phyloP scores from a whole-genome alignment of 2,888 invertebrate genomes.

The Eustalomyia histrio region DNA sequence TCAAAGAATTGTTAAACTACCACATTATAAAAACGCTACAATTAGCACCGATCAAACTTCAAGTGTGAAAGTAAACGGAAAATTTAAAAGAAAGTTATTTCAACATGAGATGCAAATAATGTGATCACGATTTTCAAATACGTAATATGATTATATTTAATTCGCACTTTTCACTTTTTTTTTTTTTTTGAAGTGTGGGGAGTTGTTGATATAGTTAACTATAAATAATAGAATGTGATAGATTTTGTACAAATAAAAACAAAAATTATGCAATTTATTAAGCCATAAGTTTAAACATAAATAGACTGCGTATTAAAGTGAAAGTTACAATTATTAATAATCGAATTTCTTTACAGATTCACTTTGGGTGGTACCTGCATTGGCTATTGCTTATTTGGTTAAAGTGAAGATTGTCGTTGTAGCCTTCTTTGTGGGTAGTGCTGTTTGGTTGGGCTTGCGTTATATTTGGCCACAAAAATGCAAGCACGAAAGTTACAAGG shows the following conservation, averaged over 20 bases:
- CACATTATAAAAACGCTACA: not conserved
- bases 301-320: not conserved
- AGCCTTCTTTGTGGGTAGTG: slow-evolving; percentile 77
- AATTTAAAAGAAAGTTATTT: slow-evolving; percentile 53
- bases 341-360: slow-evolving; percentile 68
- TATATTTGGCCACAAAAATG: slow-evolving; percentile 73
- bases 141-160: slow-evolving; percentile 49
- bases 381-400: slow-evolving; percentile 77
- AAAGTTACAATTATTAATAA: not conserved
- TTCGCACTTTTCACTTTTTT: slow-evolving; percentile 77
- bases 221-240: slow-evolving; percentile 26
- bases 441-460: slow-evolving; percentile 75
- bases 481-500: slow-evolving; percentile 65
- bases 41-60: not conserved
- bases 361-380: slow-evolving; percentile 73
- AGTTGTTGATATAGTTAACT: slow-evolving; percentile 31
- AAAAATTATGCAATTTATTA: slow-evolving; percentile 40
- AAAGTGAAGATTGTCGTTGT: slow-evolving; percentile 78
- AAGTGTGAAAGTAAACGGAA: slow-evolving; percentile 57
- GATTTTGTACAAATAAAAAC: slow-evolving; percentile 12
- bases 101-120: slow-evolving; percentile 71
- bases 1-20: not conserved
- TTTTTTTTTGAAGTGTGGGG: slow-evolving; percentile 57
- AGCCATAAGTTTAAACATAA: not conserved
- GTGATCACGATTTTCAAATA: slow-evolving; percentile 69